Evolutionary conservation across 2,797 vertebrate genomes (phyloP), one percentile per base, ranked within the genome.

Genomic region (Crocodylus rhombifer): DNA sequence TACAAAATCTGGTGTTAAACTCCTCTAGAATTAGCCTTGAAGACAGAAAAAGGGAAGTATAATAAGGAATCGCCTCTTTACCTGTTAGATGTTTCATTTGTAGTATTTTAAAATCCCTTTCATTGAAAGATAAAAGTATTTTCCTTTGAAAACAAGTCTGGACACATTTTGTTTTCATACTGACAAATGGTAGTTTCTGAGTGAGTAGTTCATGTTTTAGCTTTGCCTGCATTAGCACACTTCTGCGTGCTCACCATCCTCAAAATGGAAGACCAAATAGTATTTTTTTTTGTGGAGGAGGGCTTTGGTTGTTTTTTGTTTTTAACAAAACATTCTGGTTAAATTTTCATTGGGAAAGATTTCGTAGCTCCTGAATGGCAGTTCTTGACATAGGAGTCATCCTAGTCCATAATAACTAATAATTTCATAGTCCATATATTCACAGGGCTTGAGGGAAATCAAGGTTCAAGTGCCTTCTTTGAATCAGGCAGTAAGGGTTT

Each of bases 51-150:
- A 36, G 14, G 25, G 42, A 71, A 71, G 13, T 71, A 71, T 6
- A 25, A 71, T 42, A 33, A 71, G 69, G 33, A 71, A 23, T 51
- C 21, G 26, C 33, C 4, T 26, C 69, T 71, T 42, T 73, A 26
- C 7, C 18, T 74, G 86, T 57, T 80, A 25, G 7, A 77, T 0
- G 0, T 36, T 84, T 69, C 18, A 5, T 2, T 15, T 33, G 15
- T 20, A 60, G 55, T 82, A 1, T 17, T 87, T 86, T 80, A 94
- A 91, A 90, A 75, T 67, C 65, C 60, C 26, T 87, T 87, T 88
- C 1, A 5, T 84, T 63, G 3, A 55, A 33, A 88, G 15, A 2
- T 4, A 67, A 23, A 83, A 71, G 20, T 69, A 4, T 80, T 96
- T 95, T 74, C 60, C 71, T 56, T 63, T 63, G 51, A 56, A 63